Evolutionary conservation across 2,888 invertebrate genomes (phyloP).

Genomic region (Tipula vernalis): DNA sequence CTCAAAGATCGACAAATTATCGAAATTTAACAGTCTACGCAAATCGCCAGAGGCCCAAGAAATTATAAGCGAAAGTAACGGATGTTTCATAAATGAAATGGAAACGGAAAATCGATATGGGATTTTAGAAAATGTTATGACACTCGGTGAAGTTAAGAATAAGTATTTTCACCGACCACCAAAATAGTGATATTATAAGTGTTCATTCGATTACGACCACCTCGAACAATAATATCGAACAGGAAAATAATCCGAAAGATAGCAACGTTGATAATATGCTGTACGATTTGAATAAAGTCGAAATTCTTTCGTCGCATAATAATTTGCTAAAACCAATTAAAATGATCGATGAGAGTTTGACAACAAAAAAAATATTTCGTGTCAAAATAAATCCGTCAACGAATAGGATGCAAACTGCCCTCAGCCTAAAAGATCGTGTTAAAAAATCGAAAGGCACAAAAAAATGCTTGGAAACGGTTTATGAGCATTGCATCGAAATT

Average conservation of each 20-base stretch:
- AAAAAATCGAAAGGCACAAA: conserved; percentile 36
- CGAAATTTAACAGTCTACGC: background rate
- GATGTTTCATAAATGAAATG: conserved; percentile 7
- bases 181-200: conserved; percentile 7
- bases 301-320: conserved; percentile 31
- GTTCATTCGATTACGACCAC: background rate
- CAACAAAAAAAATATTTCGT: conserved; percentile 28
- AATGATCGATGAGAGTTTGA: conserved; percentile 4
- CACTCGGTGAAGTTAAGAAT: background rate
- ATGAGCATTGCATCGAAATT: conserved; percentile 35
- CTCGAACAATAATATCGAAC: background rate
- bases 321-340: background rate
- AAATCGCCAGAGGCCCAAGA: background rate
- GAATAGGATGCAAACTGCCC: conserved; percentile 35
- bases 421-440: conserved; percentile 33
- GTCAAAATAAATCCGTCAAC: conserved; percentile 31
- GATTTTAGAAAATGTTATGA: conserved; percentile 13
- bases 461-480: conserved; percentile 36
- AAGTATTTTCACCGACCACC: conserved; percentile 7
- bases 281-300: conserved; percentile 28
- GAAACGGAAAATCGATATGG: background rate
- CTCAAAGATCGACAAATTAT: conserved; percentile 4
- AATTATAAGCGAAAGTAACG: background rate
- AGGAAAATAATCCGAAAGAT: conserved; percentile 18
- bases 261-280: background rate